phyloP scores from a whole-genome alignment of 1,140 invertebrate genomes.

The Cepaea nemoralis region DNA sequence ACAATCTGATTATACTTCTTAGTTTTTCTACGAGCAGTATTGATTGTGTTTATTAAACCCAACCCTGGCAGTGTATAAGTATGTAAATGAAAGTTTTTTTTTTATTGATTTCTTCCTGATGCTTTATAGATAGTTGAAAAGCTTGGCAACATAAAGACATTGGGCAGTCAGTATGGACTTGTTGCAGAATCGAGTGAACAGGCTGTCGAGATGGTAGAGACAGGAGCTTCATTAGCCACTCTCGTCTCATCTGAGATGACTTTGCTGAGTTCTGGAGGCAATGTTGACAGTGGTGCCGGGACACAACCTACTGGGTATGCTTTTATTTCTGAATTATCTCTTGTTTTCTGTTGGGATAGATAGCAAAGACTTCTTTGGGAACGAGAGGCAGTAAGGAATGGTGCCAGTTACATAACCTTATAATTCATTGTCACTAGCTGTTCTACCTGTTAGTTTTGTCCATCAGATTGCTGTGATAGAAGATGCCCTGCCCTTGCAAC shows the following conservation, averaged over 20 bases:
- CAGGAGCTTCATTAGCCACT: background rate
- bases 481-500: too few relatives aligned
- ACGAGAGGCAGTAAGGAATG: too few relatives aligned
- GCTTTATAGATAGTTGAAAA: background rate
- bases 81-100: too few relatives aligned
- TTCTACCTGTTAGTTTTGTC: background rate
- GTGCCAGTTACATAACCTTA: too few relatives aligned
- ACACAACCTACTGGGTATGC: background rate
- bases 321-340: background rate
- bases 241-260: background rate
- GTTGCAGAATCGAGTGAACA: background rate
- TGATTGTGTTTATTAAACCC: background rate
- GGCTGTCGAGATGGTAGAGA: background rate
- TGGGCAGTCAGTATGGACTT: background rate
- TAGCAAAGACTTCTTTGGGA: too few relatives aligned
- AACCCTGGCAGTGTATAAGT: too few relatives aligned
- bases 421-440: background rate
- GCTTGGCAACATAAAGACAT: background rate
- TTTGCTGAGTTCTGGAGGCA: background rate
- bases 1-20: too few relatives aligned
- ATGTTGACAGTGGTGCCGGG: background rate
- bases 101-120: background rate
- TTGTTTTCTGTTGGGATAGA: background rate
- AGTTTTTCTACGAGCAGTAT: too few relatives aligned
- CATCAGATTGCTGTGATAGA: too few relatives aligned